Percentiles rank a stretch among this genome's conserved stretches.
Conservation (phyloP, 2,888 invertebrate genomes). For the Pycnomerus fuliginosus region DNA sequence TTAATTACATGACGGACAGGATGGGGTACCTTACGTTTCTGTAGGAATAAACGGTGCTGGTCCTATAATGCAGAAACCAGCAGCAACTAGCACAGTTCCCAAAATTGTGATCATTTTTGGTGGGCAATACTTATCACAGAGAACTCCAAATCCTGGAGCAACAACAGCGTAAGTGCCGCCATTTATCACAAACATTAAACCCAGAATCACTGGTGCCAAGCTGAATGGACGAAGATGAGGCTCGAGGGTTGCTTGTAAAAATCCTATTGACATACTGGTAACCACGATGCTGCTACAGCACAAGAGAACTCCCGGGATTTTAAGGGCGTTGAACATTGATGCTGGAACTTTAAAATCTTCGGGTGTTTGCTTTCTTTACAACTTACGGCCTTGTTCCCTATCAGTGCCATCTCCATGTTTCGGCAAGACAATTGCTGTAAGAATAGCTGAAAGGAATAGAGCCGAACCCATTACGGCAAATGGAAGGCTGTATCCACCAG, state of each 20-base stretch:
- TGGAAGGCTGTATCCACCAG: slow-evolving; percentile 78
- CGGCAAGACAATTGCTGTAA: slow-evolving; percentile 73
- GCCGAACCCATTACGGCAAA: slow-evolving; percentile 78
- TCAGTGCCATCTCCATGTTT: slow-evolving; percentile 61
- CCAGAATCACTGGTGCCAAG: slow-evolving; percentile 68
- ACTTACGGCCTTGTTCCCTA: slow-evolving; percentile 63
- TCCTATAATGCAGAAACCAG: slow-evolving; percentile 73
- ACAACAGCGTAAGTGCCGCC: slow-evolving; percentile 78
- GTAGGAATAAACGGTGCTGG: slow-evolving; percentile 76
- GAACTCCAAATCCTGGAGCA: slow-evolving; percentile 78
- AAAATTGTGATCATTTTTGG: slow-evolving; percentile 69
- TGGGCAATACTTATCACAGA: slow-evolving; percentile 68
- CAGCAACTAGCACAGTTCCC: slow-evolving; percentile 66
- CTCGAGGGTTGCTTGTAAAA: slow-evolving; percentile 85
- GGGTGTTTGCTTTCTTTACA: background rate
- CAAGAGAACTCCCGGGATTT: slow-evolving; percentile 72
- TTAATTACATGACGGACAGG: background rate
- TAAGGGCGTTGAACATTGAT: slow-evolving; percentile 64
- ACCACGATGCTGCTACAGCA: slow-evolving; percentile 71
- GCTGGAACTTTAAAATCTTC: slow-evolving; percentile 52
- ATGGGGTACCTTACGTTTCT: slow-evolving; percentile 55
- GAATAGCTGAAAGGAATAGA: slow-evolving; percentile 71
- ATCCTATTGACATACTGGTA: slow-evolving; percentile 82
- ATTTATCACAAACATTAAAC: slow-evolving; percentile 81
- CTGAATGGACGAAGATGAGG: slow-evolving; percentile 78